Base-by-base conservation (phyloP, 1,140 invertebrate species). In the Caenorhabditis brenneri region DNA sequence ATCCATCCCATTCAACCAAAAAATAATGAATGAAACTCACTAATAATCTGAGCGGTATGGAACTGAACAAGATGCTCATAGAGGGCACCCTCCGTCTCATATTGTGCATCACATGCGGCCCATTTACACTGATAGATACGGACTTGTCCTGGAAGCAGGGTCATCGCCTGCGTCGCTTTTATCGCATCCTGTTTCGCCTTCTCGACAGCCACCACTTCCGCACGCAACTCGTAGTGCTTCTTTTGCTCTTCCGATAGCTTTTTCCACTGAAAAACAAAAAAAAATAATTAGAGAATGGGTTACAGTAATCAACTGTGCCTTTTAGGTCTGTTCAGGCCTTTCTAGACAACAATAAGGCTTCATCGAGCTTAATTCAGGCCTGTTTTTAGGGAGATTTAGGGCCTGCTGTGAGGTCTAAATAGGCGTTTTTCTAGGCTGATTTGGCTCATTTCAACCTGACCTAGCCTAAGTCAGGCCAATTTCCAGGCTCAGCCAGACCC, bases 31-130 rank as follows among this genome's bases (percentile, higher is more conserved):
- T n/a, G n/a, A 24, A 39, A 79, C 53, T 69, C 27, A 81, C 74
- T 78, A 83, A 83, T 83, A 31, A 89, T 86, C 60, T 90, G 85
- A 55, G 84, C 86, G 31, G 89, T 88, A 81, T 90, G 92, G 88
- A 96, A 95, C 1, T 93, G 93, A 79, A 96, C 93, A 87, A 95
- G 94, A 91, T 97, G 96, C 83, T 97, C 96, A 86, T 95, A 94
- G 86, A 96, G 95, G 91, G 97, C 96, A 1, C 93, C 90, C 74
- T 95, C 92, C 87, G 96, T 95, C 90, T 98, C 96, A 90, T 97
- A 97, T 91, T 97, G 96, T 91, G 92, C 95, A 90, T 97, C 96
- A 91, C 96, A 97, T 79, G 93, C 94, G 33, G 96, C 95, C 96
- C 96, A 97, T 36, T 94, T 93, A 88, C 96, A 97, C 88, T 96